Conservation (phyloP, 1,140 invertebrate genomes). For the Zophobas atratus region DNA sequence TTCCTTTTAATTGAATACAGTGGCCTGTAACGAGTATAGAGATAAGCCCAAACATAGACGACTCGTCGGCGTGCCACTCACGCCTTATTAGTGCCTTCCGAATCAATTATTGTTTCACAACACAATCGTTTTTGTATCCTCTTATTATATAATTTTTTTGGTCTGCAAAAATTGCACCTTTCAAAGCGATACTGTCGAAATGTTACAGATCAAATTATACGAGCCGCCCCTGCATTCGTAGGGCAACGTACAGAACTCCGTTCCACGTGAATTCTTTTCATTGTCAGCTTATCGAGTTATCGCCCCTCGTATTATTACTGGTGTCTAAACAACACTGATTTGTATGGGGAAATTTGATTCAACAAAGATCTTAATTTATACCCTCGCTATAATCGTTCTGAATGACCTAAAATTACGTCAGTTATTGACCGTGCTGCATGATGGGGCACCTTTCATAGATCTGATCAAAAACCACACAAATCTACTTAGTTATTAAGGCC, state of each 20-base stretch:
- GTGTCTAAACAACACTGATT: constrained; percentile 62
- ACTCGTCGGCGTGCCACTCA: background rate
- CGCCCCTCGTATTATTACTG: constrained; percentile 60
- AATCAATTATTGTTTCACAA: constrained; percentile 1
- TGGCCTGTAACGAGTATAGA: constrained; percentile 52
- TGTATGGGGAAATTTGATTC: constrained; percentile 58
- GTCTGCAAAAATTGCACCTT: background rate
- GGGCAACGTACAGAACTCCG: constrained; percentile 45
- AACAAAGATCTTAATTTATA: constrained; percentile 60
- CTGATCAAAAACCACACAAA: no score
- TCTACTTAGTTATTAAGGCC: no score
- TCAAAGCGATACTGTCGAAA: background rate
- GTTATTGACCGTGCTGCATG: background rate
- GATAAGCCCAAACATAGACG: constrained; percentile 33
- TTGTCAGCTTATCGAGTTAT: constrained; percentile 62
- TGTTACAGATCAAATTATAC: background rate
- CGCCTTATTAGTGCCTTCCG: constrained; percentile 5
- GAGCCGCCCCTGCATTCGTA: constrained; percentile 21
- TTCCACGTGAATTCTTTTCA: constrained; percentile 55
- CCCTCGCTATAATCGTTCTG: constrained; percentile 28
- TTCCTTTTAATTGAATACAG: constrained; percentile 62
- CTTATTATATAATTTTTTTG: background rate
- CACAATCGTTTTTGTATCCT: background rate
- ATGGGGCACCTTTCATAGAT: no score
- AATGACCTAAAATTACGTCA: constrained; percentile 19